Evolutionary conservation across 2,888 invertebrate species (phyloP), one percentile per base, ranked within the genome.

Genomic region (Tricholauxania praeusta): DNA sequence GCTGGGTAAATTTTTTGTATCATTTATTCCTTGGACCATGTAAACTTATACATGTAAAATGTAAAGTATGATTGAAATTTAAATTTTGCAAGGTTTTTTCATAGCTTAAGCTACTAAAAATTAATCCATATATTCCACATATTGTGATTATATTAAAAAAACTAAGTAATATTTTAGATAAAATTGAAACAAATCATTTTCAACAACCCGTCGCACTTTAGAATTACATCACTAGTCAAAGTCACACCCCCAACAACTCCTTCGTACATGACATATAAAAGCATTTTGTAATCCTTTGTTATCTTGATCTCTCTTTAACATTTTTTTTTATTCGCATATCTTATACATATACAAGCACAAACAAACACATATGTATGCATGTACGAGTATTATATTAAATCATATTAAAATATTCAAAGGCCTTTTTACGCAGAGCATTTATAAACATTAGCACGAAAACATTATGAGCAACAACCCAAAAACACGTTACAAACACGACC

Each of bases 341-440:
- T 55, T 47, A 69, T 10, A 32, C 75, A 71, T 65, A 66, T 22
- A 64, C 60, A 28, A 51, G 48, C 51, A 66, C 55, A 65, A 49
- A 59, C 68, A 68, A 39, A 55, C 62, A 65, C 73, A 49, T 70
- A 73, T 69, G 76, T 79, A 78, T 81, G 22, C 47, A 63, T 71
- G 80, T 79, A n/a, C n/a, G n/a, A n/a, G n/a, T n/a, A 80, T 82
- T 79, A 79, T 80, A 82, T 81, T 82, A 83, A 83, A 84, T 84
- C 81, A 84, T 83, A 84, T 84, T 84, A 84, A 84, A 83, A 83
- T 84, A 84, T 84, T 84, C 82, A 84, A 83, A 81, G 79, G 73
- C 79, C 80, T 79, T 78, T 75, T 77, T 67, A 57, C 75, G 77
- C 79, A 75, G 78, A 80, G 82, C 82, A 83, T 84, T 83, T 81